These are phyloP conservation scores for Apamea epomidion DNA, from an alignment of 2,888 invertebrate species.

Conservation along the genomic window DNA sequence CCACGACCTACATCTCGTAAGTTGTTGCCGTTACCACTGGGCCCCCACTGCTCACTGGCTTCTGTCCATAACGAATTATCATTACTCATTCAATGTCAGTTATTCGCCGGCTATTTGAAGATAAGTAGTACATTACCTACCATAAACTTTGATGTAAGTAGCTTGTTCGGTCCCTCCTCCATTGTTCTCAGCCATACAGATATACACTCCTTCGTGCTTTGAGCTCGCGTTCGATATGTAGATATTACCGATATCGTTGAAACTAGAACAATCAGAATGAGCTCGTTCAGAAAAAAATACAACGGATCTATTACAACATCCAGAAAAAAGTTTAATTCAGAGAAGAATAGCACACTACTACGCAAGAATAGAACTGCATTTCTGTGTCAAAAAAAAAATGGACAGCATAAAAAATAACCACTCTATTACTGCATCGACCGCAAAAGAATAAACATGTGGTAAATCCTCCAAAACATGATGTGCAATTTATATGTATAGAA, in stretches of 20 bases:
- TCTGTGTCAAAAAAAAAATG: background rate
- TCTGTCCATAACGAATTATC: background rate
- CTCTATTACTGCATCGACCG: background rate
- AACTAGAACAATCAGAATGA: slow-evolving; percentile 72
- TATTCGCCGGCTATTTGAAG: background rate
- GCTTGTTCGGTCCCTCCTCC: slow-evolving; percentile 86
- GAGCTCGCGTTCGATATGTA: slow-evolving; percentile 82
- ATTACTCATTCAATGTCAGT: background rate
- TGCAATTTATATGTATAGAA: background rate
- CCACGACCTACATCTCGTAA: too few species aligned
- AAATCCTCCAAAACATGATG: background rate
- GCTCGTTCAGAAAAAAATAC: background rate
- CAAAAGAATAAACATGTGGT: background rate
- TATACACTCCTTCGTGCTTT: slow-evolving; percentile 89
- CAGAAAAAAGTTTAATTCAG: background rate
- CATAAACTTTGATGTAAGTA: slow-evolving; percentile 77
- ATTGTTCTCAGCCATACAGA: slow-evolving; percentile 90
- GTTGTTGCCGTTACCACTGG: too few species aligned
- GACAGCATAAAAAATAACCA: background rate
- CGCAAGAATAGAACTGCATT: too few species aligned
- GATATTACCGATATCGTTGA: slow-evolving; percentile 81
- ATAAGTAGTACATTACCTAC: slow-evolving; percentile 74
- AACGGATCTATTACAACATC: background rate
- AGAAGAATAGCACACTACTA: too few species aligned
- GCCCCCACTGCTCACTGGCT: too few species aligned